phyloP scores from a whole-genome alignment of 2,888 invertebrate genomes.

The Ligdia adustata region DNA sequence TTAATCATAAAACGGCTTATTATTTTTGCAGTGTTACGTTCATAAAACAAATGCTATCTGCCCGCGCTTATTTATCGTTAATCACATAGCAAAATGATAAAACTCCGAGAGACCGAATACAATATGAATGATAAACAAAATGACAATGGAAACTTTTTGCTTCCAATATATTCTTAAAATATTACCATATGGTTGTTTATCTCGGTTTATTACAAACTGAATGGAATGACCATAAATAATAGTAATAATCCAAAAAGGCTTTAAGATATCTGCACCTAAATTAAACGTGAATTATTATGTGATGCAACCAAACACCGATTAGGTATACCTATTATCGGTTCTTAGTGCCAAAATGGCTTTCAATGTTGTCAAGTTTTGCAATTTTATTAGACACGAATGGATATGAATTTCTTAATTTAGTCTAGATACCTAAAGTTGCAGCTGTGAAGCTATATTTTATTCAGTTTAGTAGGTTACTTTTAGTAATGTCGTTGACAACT shows the following conservation, averaged over 20 bases:
- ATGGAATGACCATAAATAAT: slow-evolving; percentile 2
- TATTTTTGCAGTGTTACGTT: no score
- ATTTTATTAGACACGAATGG: slow-evolving; percentile 10
- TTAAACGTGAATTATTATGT: slow-evolving; percentile 1
- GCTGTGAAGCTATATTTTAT: background rate
- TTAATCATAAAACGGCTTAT: no score
- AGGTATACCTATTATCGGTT: slow-evolving; percentile 23
- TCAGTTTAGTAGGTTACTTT: background rate
- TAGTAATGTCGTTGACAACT: background rate
- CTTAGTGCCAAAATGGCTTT: slow-evolving; percentile 20
- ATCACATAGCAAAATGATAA: no score
- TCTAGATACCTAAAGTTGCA: slow-evolving; percentile 13
- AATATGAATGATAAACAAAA: no score
- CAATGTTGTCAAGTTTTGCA: slow-evolving; percentile 17
- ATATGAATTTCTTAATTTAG: slow-evolving; percentile 4
- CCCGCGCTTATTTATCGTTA: no score
- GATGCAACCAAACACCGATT: slow-evolving; percentile 10
- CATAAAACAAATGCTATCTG: no score
- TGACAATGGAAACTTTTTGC: background rate
- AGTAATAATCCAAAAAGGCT: slow-evolving; percentile 1
- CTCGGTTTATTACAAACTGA: no score
- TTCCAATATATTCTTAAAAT: slow-evolving; percentile 1
- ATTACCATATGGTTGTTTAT: background rate
- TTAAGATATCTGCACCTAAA: background rate
- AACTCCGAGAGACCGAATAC: no score